Base-by-base conservation (phyloP, 2,797 vertebrate species). In the Clamator glandarius region DNA sequence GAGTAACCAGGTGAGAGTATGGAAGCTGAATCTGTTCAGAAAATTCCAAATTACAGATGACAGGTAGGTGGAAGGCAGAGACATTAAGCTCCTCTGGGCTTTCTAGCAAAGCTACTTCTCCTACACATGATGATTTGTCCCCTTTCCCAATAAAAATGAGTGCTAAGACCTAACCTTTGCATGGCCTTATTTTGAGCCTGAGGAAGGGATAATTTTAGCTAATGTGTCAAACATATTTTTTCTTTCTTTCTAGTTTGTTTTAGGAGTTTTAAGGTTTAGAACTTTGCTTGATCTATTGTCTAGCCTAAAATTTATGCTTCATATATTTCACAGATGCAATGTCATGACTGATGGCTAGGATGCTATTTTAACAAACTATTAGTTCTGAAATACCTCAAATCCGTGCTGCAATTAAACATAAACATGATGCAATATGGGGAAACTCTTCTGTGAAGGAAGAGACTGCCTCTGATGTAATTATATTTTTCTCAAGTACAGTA, bases 171-270 rank as follows among this genome's bases (percentile, higher is more conserved):
- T 58, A 64, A 1, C 0, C 3, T 66, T 90, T 69, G 6, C 19
- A 50, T 16, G 6, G 15, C 13, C 16, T 92, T 24, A 44, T 62
- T 84, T 58, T 69, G 21, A 82, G 8, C 21, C 59, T 17, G 23
- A 81, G 42, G 23, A 84, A 83, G 14, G 12, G 31, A 48, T 21
- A 44, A 72, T 67, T 80, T 83, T 12, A 5, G 17, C 44, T 59
- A 52, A 50, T 18, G 24, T 36, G 26, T 70, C 0, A 0, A 12
- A 84, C 0, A 0, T 41, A 6, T 19, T 41, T 21, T 62, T 46
- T 48, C 23, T n/a, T 23, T 1, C 2, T 52, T 44, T 12, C 8
- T 66, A 39, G 2, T 31, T 83, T 76, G 10, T 64, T 89, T 84
- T 69, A 44, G 1, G 6, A 3, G 10, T 83, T 86, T 54, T 28